Percentiles rank a stretch among this genome's conserved stretches.
Evolutionary conservation across 2,113 vertebrate genomes (phyloP).

Genomic region (Isurus oxyrinchus): DNA sequence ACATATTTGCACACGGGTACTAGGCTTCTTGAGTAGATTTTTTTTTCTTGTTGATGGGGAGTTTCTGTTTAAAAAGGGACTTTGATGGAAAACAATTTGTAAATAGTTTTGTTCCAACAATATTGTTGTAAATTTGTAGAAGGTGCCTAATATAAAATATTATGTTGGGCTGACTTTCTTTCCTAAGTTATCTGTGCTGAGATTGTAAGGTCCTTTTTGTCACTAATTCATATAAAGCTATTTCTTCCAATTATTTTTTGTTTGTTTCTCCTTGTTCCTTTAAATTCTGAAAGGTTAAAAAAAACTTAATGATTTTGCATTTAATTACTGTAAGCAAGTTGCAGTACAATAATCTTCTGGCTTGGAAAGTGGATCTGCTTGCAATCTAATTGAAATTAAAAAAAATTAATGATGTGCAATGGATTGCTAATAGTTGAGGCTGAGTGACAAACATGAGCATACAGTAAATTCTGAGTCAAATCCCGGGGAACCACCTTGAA

Average conservation of each 20-base stretch:
- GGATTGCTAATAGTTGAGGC: not conserved
- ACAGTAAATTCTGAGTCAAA: no score
- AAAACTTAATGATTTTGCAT: not conserved
- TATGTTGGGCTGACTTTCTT: not conserved
- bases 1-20: not conserved
- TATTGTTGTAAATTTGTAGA: not conserved
- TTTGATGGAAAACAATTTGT: not conserved
- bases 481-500: no score
- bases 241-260: not conserved
- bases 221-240: constrained; percentile 8
- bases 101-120: not conserved
- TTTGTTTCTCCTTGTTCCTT: not conserved
- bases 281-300: not conserved
- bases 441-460: no score
- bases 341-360: not conserved
- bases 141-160: not conserved
- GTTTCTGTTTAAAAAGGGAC: not conserved
- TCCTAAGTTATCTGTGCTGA: not conserved
- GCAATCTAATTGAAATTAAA: constrained; percentile 9
- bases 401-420: not conserved
- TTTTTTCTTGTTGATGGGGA: not conserved
- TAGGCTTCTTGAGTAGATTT: not conserved
- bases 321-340: not conserved
- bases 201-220: constrained; percentile 16
- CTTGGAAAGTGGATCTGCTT: not conserved